Evolutionary conservation across 2,113 vertebrate species (phyloP), one percentile per base, ranked within the genome.

Genomic region (Neogale vison): DNA sequence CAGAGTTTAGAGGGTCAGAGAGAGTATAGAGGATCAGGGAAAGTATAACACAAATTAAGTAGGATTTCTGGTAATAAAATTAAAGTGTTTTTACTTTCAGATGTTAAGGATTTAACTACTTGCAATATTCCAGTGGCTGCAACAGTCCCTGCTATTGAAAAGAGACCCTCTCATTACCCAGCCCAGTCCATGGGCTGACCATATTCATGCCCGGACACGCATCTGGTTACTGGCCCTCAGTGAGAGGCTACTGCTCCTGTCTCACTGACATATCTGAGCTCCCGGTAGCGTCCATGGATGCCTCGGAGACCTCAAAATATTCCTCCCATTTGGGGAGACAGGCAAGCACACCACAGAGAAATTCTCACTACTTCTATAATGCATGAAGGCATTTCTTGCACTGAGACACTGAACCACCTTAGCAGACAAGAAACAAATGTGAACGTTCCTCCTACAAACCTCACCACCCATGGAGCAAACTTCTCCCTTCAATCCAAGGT

Each of bases 1-100:
- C 71, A 86, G 67, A 67, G 81, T 81, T 83, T 45, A 96, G 72
- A 92, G 74, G 96, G 61, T 85, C 88, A 95, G 47, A 87, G 69
- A 97, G 67, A 88, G 42, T 65, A 72, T 20, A 71, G 47, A 57
- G 76, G 91, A 61, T 89, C 82, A 92, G 31, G 82, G 65, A 93
- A 36, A 85, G 31, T 26, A 3, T 18, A 86, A 92, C 23, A 80
- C 18, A 92, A 83, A 92, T n/a, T 77, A 77, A 97, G 42, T 0
- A 79, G 59, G 61, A 85, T 95, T 96, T 88, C 65, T 50, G 71
- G 74, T 57, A 67, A 80, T 79, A 71, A 94, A 90, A 80, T 45
- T 76, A 72, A 92, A 92, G 50, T 6, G 8, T 36, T 95, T 85
- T 83, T 39, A 50, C 39, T 83, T 92, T 81, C 77, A 71, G 47